Conservation (phyloP, 2,113 vertebrate species). For the Euleptes europaea region DNA sequence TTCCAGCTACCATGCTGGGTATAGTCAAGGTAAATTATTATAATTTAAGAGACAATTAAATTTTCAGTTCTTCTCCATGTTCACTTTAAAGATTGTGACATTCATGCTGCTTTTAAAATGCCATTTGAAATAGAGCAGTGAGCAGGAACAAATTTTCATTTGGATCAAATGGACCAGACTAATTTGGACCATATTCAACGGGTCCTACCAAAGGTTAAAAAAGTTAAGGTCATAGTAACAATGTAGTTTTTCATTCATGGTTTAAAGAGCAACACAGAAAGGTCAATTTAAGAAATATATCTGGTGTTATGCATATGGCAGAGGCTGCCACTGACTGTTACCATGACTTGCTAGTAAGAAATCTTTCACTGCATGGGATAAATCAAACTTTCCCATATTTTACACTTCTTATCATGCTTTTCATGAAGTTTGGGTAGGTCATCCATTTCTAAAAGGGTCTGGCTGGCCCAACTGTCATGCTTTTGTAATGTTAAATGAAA, state of each 20-base stretch:
- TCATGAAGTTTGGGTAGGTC: not conserved
- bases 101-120: not conserved
- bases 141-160: constrained; percentile 22
- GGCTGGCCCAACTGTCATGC: not conserved
- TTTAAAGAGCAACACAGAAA: constrained; percentile 17
- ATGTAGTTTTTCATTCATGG: not conserved
- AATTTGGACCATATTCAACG: not conserved
- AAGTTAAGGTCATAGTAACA: constrained; percentile 12
- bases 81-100: constrained; percentile 4
- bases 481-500: not conserved
- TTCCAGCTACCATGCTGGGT: not conserved
- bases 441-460: not conserved
- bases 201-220: not conserved
- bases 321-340: constrained; percentile 8
- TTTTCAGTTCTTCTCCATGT: not conserved
- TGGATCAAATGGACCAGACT: not conserved
- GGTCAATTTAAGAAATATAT: constrained; percentile 12
- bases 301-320: not conserved
- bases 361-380: not conserved
- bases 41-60: constrained; percentile 17
- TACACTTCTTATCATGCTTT: not conserved
- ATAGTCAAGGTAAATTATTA: constrained; percentile 6
- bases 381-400: not conserved
- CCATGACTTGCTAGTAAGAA: not conserved
- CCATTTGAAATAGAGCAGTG: not conserved